phyloP scores from a whole-genome alignment of 2,888 invertebrate genomes.

The Trachelus iudaicus region DNA sequence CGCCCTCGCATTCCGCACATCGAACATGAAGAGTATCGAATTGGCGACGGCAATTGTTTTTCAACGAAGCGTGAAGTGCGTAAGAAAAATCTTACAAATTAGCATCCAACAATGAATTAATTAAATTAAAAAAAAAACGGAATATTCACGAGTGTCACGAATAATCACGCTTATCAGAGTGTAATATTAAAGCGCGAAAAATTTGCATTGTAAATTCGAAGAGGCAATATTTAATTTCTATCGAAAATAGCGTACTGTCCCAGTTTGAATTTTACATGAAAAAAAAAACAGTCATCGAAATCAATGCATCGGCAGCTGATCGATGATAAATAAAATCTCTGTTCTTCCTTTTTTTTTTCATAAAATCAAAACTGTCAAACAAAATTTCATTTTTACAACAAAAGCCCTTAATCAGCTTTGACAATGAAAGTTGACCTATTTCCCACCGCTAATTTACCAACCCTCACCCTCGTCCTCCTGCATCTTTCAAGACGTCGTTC shows the following conservation, averaged over 20 bases:
- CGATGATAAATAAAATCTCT: no score
- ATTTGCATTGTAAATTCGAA: background rate
- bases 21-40: background rate
- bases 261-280: background rate
- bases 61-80: background rate
- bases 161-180: background rate
- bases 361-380: background rate
- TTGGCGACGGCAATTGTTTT: background rate
- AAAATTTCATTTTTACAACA: background rate
- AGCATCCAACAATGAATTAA: background rate
- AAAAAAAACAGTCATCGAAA: background rate
- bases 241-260: background rate
- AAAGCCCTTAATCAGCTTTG: conserved; percentile 39
- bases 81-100: background rate
- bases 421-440: conserved; percentile 29
- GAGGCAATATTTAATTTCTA: conserved; percentile 20
- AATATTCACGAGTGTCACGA: background rate
- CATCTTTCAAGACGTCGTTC: conserved; percentile 39
- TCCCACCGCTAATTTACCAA: conserved; percentile 35
- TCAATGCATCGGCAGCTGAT: no score
- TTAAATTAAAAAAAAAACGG: background rate
- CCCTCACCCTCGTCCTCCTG: conserved; percentile 34
- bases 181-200: background rate
- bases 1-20: background rate
- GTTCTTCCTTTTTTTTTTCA: background rate